Conservation (phyloP, 2,797 vertebrate species). For the Tinamus major region DNA sequence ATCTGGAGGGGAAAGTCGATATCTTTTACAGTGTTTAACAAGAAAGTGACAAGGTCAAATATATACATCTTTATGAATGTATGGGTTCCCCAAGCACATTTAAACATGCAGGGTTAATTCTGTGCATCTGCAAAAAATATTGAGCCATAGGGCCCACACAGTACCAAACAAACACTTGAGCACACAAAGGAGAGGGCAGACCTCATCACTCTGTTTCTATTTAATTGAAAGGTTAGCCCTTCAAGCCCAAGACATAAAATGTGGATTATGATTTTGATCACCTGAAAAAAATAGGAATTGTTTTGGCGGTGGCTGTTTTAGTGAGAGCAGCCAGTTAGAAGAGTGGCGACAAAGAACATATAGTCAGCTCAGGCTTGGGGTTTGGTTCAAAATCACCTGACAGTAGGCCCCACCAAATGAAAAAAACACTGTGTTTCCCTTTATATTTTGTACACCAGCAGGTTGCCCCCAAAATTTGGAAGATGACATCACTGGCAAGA, state of each 20-base stretch:
- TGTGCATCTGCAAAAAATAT: slow-evolving; percentile 66
- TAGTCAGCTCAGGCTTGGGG: not conserved
- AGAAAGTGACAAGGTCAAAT: slow-evolving; percentile 60
- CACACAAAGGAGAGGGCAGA: slow-evolving; percentile 10
- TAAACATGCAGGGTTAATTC: slow-evolving; percentile 57
- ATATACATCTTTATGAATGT: slow-evolving; percentile 11
- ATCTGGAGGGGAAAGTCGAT: slow-evolving; percentile 40
- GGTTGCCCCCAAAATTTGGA: not conserved
- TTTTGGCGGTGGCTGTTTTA: not conserved
- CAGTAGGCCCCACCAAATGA: not conserved
- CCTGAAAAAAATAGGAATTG: not conserved
- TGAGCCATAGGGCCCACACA: slow-evolving; percentile 51
- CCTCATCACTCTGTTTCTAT: not conserved
- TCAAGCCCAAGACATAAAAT: not conserved
- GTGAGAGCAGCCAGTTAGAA: not conserved
- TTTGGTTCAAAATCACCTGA: slow-evolving; percentile 19
- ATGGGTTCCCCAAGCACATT: slow-evolving; percentile 55
- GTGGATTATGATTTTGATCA: slow-evolving; percentile 4
- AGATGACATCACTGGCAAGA: not conserved
- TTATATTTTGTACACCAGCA: not conserved
- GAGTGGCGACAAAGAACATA: not conserved
- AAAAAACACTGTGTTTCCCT: not conserved
- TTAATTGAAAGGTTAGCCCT: slow-evolving; percentile 20
- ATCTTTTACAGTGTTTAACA: slow-evolving; percentile 60
- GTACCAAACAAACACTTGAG: slow-evolving; percentile 57